Conservation (phyloP, 1,140 invertebrate species). For the Tribolium castaneum region DNA sequence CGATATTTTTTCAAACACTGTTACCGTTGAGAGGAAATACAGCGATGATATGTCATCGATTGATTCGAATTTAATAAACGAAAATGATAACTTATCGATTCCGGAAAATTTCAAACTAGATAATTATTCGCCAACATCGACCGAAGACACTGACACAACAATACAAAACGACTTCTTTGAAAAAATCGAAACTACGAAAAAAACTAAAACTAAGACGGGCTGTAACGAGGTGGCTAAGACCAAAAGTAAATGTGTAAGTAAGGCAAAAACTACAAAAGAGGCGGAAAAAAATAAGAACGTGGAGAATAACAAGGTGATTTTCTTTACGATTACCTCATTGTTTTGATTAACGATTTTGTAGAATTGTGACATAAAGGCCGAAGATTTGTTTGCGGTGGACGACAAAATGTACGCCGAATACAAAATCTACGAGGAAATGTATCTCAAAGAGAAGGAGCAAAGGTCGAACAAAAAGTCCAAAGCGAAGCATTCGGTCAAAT, state of each 20-base stretch:
- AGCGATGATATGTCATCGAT: constrained; percentile 59
- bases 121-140: constrained; percentile 52
- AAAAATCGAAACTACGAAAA: constrained; percentile 39
- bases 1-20: constrained; percentile 44
- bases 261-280: neutral
- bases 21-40: constrained; percentile 44
- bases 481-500: constrained; percentile 39
- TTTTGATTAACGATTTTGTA: neutral
- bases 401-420: constrained; percentile 65
- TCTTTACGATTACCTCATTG: too few species aligned
- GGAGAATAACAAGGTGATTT: neutral
- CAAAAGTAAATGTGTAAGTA: neutral
- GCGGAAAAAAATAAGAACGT: neutral
- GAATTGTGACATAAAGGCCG: constrained; percentile 42
- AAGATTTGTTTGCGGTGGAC: constrained; percentile 58
- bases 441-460: constrained; percentile 63
- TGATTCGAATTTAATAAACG: constrained; percentile 60
- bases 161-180: constrained; percentile 49
- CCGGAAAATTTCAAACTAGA: constrained; percentile 58
- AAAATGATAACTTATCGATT: constrained; percentile 61
- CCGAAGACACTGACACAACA: constrained; percentile 48
- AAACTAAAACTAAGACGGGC: constrained; percentile 16
- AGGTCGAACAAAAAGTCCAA: constrained; percentile 53
- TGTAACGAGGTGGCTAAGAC: neutral
- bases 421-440: constrained; percentile 66